Conservation (phyloP, 1,140 invertebrate genomes). For the Onthophagus taurus region DNA sequence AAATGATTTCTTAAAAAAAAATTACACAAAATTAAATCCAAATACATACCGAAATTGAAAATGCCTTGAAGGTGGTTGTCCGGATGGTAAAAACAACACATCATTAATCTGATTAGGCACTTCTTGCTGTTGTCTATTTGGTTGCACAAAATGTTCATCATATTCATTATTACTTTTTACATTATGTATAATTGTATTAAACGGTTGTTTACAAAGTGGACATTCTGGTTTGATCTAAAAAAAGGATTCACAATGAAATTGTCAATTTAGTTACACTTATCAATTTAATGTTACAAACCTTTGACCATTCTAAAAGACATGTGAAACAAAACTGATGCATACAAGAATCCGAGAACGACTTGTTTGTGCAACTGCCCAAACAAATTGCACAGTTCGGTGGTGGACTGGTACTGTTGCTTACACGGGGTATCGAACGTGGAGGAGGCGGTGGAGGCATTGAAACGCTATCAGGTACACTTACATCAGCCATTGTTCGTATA, state of each 20-base stretch:
- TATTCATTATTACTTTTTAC: constrained; percentile 78
- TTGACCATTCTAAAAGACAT: constrained; percentile 89
- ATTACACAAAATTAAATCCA: too few relatives aligned
- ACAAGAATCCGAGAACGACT: constrained; percentile 85
- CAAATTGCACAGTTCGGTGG: constrained; percentile 87
- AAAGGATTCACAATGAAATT: background rate
- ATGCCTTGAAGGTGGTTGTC: constrained; percentile 24
- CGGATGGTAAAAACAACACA: constrained; percentile 22
- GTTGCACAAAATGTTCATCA: constrained; percentile 67
- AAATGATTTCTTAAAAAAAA: too few relatives aligned
- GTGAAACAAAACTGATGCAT: constrained; percentile 90
- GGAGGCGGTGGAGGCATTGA: too few relatives aligned
- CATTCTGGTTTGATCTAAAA: constrained; percentile 79
- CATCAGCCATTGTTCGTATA: constrained; percentile 10
- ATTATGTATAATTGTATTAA: constrained; percentile 87
- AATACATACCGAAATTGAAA: constrained; percentile 37
- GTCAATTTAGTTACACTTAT: background rate
- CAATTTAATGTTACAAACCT: constrained; percentile 47
- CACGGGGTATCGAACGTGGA: background rate
- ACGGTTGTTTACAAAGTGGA: constrained; percentile 86
- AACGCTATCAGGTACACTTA: too few relatives aligned
- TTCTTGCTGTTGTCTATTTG: constrained; percentile 26
- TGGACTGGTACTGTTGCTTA: constrained; percentile 44
- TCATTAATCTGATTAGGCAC: constrained; percentile 19
- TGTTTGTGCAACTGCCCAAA: constrained; percentile 73